Evolutionary conservation across 2,888 invertebrate genomes (phyloP).

Genomic region (Synanthedon formicaeformis): DNA sequence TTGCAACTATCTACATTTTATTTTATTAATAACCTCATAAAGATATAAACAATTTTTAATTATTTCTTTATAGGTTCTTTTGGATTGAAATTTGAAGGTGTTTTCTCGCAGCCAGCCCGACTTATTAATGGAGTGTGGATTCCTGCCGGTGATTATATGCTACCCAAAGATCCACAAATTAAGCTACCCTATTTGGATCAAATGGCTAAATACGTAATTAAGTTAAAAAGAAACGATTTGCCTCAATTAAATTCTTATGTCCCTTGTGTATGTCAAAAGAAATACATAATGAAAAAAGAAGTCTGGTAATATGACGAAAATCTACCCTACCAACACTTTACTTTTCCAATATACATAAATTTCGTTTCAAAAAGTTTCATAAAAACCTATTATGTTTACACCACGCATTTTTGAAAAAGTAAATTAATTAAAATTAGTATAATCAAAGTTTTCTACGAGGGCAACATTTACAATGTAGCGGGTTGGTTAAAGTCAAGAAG

Average conservation of each 20-base stretch:
- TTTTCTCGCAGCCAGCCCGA: conserved; percentile 71
- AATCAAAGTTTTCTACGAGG: too few species aligned
- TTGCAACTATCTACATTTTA: background rate
- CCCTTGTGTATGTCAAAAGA: conserved; percentile 34
- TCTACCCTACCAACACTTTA: background rate
- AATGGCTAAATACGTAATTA: conserved; percentile 34
- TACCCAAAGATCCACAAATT: conserved; percentile 45
- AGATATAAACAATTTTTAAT: background rate
- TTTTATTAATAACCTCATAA: background rate
- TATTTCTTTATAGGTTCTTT: conserved; percentile 50
- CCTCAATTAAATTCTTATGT: conserved; percentile 26
- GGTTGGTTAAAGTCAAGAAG: too few species aligned
- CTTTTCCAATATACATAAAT: too few species aligned
- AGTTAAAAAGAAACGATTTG: conserved; percentile 25
- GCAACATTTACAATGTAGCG: too few species aligned
- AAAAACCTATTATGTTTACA: too few species aligned
- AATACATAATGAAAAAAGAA: conserved; percentile 17
- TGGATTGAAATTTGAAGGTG: conserved; percentile 60
- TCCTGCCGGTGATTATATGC: conserved; percentile 41
- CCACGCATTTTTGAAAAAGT: too few species aligned
- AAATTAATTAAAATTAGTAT: too few species aligned
- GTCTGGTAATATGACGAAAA: conserved; percentile 13
- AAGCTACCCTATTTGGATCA: conserved; percentile 39
- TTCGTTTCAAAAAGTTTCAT: too few species aligned
- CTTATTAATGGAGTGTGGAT: conserved; percentile 50